A percentile compares a stretch with the other conserved stretches of the same genome.
Evolutionary conservation across 2,888 invertebrate species (phyloP).

Genomic region (Drosophila emarginata): DNA sequence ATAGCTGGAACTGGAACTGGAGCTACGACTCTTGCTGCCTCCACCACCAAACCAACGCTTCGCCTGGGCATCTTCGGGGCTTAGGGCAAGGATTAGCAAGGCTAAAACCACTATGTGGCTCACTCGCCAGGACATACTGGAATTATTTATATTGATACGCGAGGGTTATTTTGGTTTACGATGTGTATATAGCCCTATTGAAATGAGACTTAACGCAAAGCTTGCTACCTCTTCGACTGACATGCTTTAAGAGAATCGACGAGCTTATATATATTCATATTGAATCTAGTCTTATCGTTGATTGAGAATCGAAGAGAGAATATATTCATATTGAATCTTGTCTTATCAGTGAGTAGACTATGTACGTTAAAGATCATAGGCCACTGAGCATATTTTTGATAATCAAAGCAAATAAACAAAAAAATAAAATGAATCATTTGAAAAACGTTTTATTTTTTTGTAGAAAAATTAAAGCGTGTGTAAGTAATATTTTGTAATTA

Average conservation of each 20-base stretch:
- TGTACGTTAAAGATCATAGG: neutral
- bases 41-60: constrained; percentile 65
- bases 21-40: constrained; percentile 57
- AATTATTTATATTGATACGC: constrained; percentile 10
- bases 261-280: neutral
- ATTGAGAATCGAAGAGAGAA: neutral
- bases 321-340: neutral
- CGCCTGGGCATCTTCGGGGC: constrained; percentile 55
- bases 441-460: neutral
- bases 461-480: neutral
- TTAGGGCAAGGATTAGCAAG: constrained; percentile 52
- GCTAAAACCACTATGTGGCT: constrained; percentile 40
- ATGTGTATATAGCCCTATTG: neutral
- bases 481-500: neutral
- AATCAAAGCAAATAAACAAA: neutral
- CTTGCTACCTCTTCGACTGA: neutral
- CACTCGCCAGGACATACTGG: constrained; percentile 58
- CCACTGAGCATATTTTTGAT: neutral
- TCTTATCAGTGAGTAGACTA: neutral
- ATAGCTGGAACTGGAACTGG: constrained; percentile 29
- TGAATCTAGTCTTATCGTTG: neutral
- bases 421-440: neutral
- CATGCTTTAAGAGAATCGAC: neutral
- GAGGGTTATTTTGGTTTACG: constrained; percentile 2
- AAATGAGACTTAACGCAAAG: neutral